These are phyloP conservation scores for Rhagophthalmus giganteus DNA, from an alignment of 2,888 invertebrate species.

Conservation along the genomic window DNA sequence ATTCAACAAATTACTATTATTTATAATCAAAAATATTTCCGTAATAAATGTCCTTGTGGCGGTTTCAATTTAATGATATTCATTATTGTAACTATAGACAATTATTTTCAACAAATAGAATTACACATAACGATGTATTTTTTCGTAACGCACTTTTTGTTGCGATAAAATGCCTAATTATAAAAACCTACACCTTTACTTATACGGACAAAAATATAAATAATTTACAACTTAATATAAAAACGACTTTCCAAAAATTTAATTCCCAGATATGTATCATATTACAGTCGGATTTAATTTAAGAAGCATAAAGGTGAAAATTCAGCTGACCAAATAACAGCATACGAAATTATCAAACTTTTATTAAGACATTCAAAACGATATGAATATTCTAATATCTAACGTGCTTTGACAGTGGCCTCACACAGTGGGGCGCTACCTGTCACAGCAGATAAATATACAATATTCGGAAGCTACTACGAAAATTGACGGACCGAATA, in stretches of 20 bases:
- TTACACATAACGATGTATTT: too few species aligned
- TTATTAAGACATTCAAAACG: conserved; percentile 1
- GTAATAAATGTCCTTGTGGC: too few species aligned
- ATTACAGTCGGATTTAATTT: not conserved
- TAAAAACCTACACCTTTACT: too few species aligned
- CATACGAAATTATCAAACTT: not conserved
- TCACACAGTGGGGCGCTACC: conserved; percentile 10
- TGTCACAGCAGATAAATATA: not conserved
- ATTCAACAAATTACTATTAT: too few species aligned
- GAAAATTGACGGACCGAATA: conserved; percentile 7
- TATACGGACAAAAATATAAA: too few species aligned
- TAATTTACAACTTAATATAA: not conserved
- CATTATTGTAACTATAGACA: too few species aligned
- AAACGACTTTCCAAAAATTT: not conserved
- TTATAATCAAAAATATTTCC: too few species aligned
- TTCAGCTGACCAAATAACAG: not conserved
- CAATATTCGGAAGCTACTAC: conserved; percentile 1
- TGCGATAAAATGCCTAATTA: not conserved
- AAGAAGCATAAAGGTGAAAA: not conserved
- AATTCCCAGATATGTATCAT: not conserved
- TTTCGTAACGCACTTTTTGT: too few species aligned
- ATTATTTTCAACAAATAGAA: too few species aligned
- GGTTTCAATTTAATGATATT: too few species aligned
- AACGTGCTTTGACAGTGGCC: not conserved
- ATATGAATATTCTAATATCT: conserved; percentile 3